Conservation (phyloP, 1,140 invertebrate species). For the Papilio polyxenes region DNA sequence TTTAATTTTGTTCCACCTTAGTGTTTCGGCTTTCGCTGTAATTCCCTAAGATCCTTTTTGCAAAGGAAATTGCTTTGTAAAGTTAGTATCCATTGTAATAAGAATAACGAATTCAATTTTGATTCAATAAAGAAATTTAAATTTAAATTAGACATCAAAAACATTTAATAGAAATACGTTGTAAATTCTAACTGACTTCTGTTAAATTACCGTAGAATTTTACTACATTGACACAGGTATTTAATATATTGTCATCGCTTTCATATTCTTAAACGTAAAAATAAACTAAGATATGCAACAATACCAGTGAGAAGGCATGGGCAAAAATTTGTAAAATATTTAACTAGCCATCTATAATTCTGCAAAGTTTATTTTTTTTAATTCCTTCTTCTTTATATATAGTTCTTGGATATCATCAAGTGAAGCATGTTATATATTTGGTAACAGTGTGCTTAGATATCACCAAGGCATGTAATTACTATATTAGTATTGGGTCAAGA, state of each 20-base stretch:
- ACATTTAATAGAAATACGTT: background rate
- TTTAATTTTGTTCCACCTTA: background rate
- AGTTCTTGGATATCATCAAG: too few species aligned
- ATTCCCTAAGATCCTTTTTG: background rate
- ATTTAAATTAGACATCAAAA: background rate
- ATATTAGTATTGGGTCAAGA: constrained; percentile 30
- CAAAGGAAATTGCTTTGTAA: background rate
- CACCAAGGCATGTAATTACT: constrained; percentile 8
- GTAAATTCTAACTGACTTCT: background rate
- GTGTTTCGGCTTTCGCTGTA: background rate
- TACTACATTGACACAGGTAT: too few species aligned
- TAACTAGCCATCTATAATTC: too few species aligned
- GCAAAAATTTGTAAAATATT: too few species aligned
- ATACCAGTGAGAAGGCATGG: too few species aligned
- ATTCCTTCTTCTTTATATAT: too few species aligned
- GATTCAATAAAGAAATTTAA: too few species aligned
- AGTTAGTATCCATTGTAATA: background rate
- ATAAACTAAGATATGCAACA: too few species aligned
- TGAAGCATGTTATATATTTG: background rate
- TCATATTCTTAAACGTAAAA: too few species aligned
- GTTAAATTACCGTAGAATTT: background rate
- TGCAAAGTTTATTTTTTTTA: too few species aligned
- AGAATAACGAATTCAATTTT: background rate
- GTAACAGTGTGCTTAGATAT: background rate
- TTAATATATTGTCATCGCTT: too few species aligned